Conservation (phyloP, 2,888 invertebrate genomes). For the Drosophila multiciliata region DNA sequence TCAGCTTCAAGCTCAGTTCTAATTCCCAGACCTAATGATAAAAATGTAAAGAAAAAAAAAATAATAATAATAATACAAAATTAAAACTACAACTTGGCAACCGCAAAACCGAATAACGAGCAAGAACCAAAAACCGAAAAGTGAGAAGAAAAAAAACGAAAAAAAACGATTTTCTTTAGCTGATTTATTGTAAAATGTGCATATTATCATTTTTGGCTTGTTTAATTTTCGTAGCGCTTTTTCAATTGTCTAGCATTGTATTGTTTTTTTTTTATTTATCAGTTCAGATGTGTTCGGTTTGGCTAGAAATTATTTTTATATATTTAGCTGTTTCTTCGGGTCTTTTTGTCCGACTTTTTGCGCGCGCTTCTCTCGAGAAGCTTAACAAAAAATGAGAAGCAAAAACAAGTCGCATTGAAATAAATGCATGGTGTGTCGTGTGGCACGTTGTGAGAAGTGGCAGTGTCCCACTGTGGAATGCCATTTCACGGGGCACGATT, state of each 20-base stretch:
- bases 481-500: conserved; percentile 20
- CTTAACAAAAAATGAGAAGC: conserved; percentile 20
- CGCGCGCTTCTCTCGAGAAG: conserved; percentile 38
- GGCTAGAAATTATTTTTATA: conserved; percentile 67
- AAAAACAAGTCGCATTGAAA: conserved; percentile 19
- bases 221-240: conserved; percentile 51
- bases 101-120: conserved; percentile 37
- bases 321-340: conserved; percentile 67
- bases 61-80: conserved; percentile 1
- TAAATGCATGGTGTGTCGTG: conserved; percentile 66
- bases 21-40: conserved; percentile 44
- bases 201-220: conserved; percentile 53
- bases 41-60: neutral
- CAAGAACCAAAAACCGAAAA: conserved; percentile 5
- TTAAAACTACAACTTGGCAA: conserved; percentile 34
- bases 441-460: conserved; percentile 70
- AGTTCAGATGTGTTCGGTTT: conserved; percentile 21
- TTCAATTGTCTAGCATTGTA: conserved; percentile 58
- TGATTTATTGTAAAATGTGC: conserved; percentile 62
- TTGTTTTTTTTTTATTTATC: conserved; percentile 27
- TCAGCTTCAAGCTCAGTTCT: conserved; percentile 49
- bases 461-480: conserved; percentile 23
- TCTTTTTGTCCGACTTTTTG: conserved; percentile 33
- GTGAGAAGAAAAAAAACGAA: neutral
- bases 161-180: conserved; percentile 46